Conservation (phyloP, 35 echinoderm and acorn worm genomes). For the Lytechinus variegatus region DNA sequence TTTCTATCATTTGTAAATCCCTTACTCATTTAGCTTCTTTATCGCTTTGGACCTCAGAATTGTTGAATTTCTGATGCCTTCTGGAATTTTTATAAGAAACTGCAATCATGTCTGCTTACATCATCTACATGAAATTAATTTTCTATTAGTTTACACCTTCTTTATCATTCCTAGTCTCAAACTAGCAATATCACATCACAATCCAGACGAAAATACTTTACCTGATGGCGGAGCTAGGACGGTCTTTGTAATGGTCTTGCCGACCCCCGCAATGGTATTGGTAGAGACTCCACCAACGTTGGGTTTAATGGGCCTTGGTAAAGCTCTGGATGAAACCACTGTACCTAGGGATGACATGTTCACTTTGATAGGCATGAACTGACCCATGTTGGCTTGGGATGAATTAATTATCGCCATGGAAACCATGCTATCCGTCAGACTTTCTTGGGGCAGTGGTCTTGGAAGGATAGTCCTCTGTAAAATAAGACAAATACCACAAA, state of each 20-base stretch:
- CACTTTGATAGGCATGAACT: constrained; percentile 62
- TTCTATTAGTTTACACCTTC: no score
- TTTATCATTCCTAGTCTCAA: no score
- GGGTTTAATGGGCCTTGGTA: constrained; percentile 35
- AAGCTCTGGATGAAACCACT: constrained; percentile 21
- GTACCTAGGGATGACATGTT: constrained; percentile 42
- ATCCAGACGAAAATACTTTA: neutral
- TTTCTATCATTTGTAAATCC: no score
- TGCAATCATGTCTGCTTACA: neutral
- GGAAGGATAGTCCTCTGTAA: constrained; percentile 52
- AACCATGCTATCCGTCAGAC: constrained; percentile 52
- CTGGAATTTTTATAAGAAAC: no score
- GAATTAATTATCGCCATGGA: constrained; percentile 65
- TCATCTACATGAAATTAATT: no score
- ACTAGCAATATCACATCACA: neutral
- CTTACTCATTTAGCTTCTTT: no score
- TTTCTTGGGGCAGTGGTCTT: constrained; percentile 49
- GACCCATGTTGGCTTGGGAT: constrained; percentile 58
- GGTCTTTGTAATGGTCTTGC: constrained; percentile 27
- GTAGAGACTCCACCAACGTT: neutral
- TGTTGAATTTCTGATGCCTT: no score
- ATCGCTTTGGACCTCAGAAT: no score
- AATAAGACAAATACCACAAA: neutral
- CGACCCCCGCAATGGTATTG: constrained; percentile 40
- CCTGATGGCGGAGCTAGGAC: neutral